Evolutionary conservation across 1,140 invertebrate genomes (phyloP), one percentile per base, ranked within the genome.

Genomic region (Tetramorium simillimum): DNA sequence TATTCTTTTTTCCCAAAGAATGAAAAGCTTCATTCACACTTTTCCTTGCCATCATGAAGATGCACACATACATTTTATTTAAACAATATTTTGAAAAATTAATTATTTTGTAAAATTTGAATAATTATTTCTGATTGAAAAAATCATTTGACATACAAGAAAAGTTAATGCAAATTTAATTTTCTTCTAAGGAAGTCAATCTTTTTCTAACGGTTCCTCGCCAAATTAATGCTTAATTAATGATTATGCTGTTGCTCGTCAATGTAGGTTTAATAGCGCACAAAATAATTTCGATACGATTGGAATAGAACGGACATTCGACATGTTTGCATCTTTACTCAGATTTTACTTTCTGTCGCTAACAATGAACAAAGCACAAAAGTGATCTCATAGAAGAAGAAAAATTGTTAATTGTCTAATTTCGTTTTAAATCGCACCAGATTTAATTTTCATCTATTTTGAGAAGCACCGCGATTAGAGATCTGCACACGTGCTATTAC

Each of bases 361-460:
- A 67, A 49, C 65, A 90, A 85, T 63, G 56, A 60, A 33, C 3
- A 33, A 33, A 33, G 33, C 53, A 60, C 43, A 37, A 56, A 62
- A 78, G 18, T 18, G 24, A 21, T 33, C 21, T 85, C 60, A n/a
- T 58, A 28, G 62, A 46, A 3, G 18, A n/a, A 56, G 49, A 16
- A 46, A 75, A 63, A 6, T 0, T 60, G n/a, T 43, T 65, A 49
- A 87, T 89, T 80, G 78, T 37, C 60, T 69, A 62, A 89, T 53
- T 53, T 56, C 18, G 65, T 89, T 85, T 72, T 70, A 62, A 89
- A 88, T 82, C 53, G 56, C 53, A 33, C 24, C 62, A 14, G 46
- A 60, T 65, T 67, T 67, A 56, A 18, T 81, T 81, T 69, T 33
- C 5, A 33, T 69, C 28, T 21, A 40, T 51, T 58, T 18, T 12